Conservation (phyloP, 1,140 invertebrate genomes). For the Camponotus vicinus region DNA sequence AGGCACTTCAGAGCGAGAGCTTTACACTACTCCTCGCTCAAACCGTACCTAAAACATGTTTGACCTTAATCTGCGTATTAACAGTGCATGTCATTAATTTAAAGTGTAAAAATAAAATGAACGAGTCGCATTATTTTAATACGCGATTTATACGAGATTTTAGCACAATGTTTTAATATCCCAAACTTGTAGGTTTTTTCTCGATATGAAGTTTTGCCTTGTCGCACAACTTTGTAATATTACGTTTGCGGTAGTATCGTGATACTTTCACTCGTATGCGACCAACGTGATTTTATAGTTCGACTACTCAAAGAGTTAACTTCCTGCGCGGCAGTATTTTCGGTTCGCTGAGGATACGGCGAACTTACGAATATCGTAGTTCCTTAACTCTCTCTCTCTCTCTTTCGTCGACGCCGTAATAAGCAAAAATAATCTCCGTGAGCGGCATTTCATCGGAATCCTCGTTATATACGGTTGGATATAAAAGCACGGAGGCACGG, state of each 20-base stretch:
- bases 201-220: too few species aligned
- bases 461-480: conserved; percentile 19
- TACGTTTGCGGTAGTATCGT: neutral
- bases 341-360: neutral
- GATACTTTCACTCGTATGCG: neutral
- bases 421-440: conserved; percentile 57
- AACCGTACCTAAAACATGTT: conserved; percentile 14
- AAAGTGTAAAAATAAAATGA: neutral
- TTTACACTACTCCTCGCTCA: neutral
- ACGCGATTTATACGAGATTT: neutral
- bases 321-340: conserved; percentile 23
- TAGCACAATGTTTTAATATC: too few species aligned
- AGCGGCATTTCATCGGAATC: conserved; percentile 46
- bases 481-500: conserved; percentile 43
- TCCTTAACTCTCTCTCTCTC: conserved; percentile 10
- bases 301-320: conserved; percentile 12
- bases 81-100: conserved; percentile 1
- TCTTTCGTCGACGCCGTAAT: conserved; percentile 22
- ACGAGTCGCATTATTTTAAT: neutral
- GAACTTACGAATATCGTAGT: conserved; percentile 2
- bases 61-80: conserved; percentile 15
- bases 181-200: too few species aligned
- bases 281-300: conserved; percentile 24
- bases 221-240: neutral
- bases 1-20: conserved; percentile 1